Evolutionary conservation across 2,797 vertebrate species (phyloP), one percentile per base, ranked within the genome.

Genomic region (Enteromius radiatus): DNA sequence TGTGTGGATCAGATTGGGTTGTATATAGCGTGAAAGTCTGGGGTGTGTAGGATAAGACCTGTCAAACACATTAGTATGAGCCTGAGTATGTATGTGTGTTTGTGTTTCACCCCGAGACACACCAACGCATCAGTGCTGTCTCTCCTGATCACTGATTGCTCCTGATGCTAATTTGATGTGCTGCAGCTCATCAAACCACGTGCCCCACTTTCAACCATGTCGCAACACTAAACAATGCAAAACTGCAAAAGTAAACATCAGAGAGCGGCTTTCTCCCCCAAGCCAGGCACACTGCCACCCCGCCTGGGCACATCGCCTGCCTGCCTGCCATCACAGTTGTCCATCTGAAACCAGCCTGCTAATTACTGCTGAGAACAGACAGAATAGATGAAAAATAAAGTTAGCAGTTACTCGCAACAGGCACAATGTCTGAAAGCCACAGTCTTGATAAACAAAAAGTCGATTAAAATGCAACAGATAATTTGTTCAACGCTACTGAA

Each of bases 231-330:
- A 88, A 89, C 80, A 87, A 83, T 59, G 69, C 80, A 71, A 86
- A 88, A 75, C 76, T 81, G 19, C 68, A 68, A 70, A 43, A 8
- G 80, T 81, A 59, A 61, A 85, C 87, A 89, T 88, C 88, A 87
- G 85, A 91, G 88, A 86, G 38, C 41, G 15, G 23, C 83, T 74
- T 88, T 77, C 78, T 78, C 78, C 88, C 91, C 88, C 82, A n/a
- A 76, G 38, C 59, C 65, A 83, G 61, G 78, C 63, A n/a, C 31
- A 9, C 64, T 80, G 76, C 49, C 68, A 71, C 31, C 23, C 49
- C 26, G 7, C 61, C 47, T 19, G 15, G 76, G 84, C 81, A 83
- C 56, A 23, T 47, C 43, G 76, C 38, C 41, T 80, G 76, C 38
- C 41, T 80, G 76, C 47, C 41, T 80, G 52, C 69, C 54, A 65